Conservation (phyloP, 2,113 vertebrate species). For the Catharus bicknelli region DNA sequence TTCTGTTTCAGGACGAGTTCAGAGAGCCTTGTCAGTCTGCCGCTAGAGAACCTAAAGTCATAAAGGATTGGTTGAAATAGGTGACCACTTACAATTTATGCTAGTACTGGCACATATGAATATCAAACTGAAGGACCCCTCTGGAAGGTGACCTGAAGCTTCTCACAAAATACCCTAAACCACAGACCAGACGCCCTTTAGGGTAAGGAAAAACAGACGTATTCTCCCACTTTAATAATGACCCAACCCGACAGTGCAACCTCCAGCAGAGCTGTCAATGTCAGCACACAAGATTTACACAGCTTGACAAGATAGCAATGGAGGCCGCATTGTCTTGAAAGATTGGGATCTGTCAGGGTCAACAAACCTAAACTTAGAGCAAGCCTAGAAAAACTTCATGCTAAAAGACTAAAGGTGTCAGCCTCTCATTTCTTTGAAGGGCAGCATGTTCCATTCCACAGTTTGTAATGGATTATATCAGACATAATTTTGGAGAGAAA, state of each 20-base stretch:
- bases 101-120: background rate
- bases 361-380: background rate
- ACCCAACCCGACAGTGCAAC: background rate
- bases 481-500: background rate
- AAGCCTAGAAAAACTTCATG: background rate
- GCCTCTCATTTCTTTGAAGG: background rate
- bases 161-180: background rate
- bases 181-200: rapidly evolving
- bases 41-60: background rate
- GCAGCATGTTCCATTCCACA: background rate
- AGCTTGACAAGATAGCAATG: background rate
- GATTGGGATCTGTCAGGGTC: background rate
- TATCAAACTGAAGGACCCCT: background rate
- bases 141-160: background rate
- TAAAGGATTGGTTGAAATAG: background rate
- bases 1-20: background rate
- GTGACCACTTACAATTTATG: background rate
- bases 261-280: background rate
- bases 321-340: background rate
- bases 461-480: background rate
- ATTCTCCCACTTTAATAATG: background rate
- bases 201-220: background rate
- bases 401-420: background rate
- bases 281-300: background rate
- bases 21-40: background rate